Base-by-base conservation (phyloP, 2,888 invertebrate genomes). In the Habroteleia sp. region DNA sequence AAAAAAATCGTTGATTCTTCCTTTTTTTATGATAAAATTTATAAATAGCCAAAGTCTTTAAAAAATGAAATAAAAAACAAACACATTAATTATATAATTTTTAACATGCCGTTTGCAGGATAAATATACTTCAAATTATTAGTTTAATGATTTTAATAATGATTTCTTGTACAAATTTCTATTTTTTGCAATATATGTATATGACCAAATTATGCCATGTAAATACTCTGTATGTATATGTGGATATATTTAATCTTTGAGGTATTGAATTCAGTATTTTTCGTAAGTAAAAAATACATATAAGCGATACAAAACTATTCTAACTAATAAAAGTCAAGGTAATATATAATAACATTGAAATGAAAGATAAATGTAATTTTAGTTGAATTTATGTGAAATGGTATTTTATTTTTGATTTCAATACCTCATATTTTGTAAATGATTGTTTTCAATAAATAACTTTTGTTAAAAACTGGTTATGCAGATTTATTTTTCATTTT, bases 191-290 rank as follows among this genome's bases (percentile, higher is more conserved):
- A 60, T 60, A 46, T 20, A 27, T 50, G 8, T 63, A 50, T n/a
- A n/a, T n/a, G n/a, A n/a, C n/a, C n/a, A n/a, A 50, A 50, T 31
- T 63, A 46, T 39, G 39, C 35, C 16, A 10, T 63, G 63, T 65
- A 65, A 65, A 65, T 65, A 65, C 52, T 65, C 54, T 54, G 65
- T 65, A 50, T 42, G 50, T 63, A 62, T 23, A 52, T 65, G 65
- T 52, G 54, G n/a, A 44, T 39, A 39, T 35, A 52, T 52, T 48
- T 63, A 52, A 48, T 20, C 41, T 1, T 25, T 35, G 54, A 54
- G 44, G 54, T 54, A 65, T 29, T 65, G 65, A 65, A 33, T 41
- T 41, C 46, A 17, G 11, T 14, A 6, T 20, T 20, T 20, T 20
- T 20, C 2, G 20, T 20, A 20, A 20, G 5, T 20, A 20, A 20